These are phyloP conservation scores for Nezara viridula DNA, from an alignment of 2,888 invertebrate genomes.

Conservation along the genomic window DNA sequence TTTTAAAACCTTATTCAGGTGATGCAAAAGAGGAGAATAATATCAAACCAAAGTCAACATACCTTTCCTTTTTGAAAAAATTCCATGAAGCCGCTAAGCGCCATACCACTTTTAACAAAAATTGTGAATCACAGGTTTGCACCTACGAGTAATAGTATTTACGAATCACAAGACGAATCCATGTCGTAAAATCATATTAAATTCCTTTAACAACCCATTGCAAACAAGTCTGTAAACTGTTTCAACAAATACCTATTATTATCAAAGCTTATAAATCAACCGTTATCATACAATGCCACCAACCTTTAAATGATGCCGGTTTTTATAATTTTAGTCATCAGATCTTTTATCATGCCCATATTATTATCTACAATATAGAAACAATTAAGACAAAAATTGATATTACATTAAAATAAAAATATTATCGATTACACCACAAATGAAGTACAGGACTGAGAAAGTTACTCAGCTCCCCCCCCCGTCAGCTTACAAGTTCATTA, in stretches of 20 bases:
- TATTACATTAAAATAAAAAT: background rate
- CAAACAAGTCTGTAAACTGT: conserved; percentile 1
- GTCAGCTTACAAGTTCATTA: too few relatives aligned
- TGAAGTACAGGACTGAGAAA: background rate
- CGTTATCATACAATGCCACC: conserved; percentile 11
- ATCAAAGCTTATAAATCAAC: conserved; percentile 29
- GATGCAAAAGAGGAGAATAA: background rate
- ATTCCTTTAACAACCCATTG: background rate
- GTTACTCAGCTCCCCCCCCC: background rate
- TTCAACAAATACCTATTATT: conserved; percentile 20
- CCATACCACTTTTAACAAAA: conserved; percentile 70
- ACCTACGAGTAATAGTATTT: background rate
- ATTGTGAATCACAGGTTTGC: background rate
- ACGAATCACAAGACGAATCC: background rate
- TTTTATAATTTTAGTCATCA: background rate
- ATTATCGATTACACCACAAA: background rate
- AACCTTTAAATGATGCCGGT: background rate
- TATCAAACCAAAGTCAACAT: conserved; percentile 65
- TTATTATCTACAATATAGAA: background rate
- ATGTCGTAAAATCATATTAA: background rate
- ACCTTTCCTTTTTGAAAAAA: conserved; percentile 86
- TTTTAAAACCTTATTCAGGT: background rate
- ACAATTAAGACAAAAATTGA: background rate
- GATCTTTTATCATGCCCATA: background rate
- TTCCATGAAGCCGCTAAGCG: conserved; percentile 80